Percentiles rank a stretch among this genome's conserved stretches.
Conservation (phyloP, 2,888 invertebrate genomes). For the Thymelicus lineola region DNA sequence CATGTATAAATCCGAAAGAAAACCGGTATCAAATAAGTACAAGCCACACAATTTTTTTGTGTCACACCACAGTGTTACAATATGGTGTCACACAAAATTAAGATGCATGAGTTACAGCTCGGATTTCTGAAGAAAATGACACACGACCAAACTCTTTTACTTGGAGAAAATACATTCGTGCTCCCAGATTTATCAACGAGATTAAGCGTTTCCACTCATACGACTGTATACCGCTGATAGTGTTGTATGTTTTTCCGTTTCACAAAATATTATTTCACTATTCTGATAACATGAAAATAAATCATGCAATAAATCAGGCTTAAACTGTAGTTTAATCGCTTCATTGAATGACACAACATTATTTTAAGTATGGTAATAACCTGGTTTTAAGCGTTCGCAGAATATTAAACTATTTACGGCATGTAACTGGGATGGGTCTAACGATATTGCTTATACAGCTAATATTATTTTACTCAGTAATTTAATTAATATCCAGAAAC, state of each 20-base stretch:
- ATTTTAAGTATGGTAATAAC: constrained; percentile 24
- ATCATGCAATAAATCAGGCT: constrained; percentile 22
- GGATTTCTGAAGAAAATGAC: too few species aligned
- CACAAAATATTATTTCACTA: constrained; percentile 4
- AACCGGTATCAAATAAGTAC: too few species aligned
- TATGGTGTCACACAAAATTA: not conserved
- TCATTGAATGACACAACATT: constrained; percentile 21
- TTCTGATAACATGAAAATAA: constrained; percentile 25
- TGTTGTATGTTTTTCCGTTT: not conserved
- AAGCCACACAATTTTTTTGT: too few species aligned
- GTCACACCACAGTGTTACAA: too few species aligned
- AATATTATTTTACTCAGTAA: too few species aligned
- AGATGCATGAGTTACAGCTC: not conserved
- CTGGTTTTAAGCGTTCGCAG: constrained; percentile 16
- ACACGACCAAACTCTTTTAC: not conserved
- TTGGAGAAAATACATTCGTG: constrained; percentile 1
- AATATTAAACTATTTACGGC: constrained; percentile 1
- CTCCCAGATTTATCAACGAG: constrained; percentile 2
- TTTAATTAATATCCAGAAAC: too few species aligned
- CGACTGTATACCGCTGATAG: constrained; percentile 1
- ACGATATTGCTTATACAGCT: too few species aligned
- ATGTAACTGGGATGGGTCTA: not conserved
- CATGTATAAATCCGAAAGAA: too few species aligned
- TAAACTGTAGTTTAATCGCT: constrained; percentile 22
- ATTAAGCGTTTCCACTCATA: constrained; percentile 2